Evolutionary conservation across 2,113 vertebrate genomes (phyloP).

Genomic region (Dromiciops gliroides): DNA sequence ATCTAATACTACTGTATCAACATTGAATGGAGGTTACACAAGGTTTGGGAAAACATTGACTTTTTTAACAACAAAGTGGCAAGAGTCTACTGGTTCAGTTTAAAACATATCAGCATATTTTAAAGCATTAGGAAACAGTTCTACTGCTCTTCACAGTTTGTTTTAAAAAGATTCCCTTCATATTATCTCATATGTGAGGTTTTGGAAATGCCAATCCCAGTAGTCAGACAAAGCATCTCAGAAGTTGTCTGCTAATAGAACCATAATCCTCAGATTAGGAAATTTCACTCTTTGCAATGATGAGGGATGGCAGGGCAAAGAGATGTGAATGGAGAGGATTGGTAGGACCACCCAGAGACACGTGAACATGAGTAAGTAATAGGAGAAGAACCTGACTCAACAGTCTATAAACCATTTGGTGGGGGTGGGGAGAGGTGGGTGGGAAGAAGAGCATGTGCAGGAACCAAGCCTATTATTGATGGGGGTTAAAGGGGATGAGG

Average conservation of each 20-base stretch:
- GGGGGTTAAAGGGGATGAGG: neutral
- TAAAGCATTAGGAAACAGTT: conserved; percentile 82
- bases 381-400: conserved; percentile 8
- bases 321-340: conserved; percentile 12
- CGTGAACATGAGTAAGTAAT: neutral
- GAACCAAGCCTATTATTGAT: neutral
- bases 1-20: conserved; percentile 80
- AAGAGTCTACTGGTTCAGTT: conserved; percentile 83
- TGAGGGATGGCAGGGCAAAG: conserved; percentile 49
- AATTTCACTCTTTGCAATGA: conserved; percentile 45
- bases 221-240: neutral
- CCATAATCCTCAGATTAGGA: conserved; percentile 51
- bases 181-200: conserved; percentile 71
- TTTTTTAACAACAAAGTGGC: conserved; percentile 84
- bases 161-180: conserved; percentile 80
- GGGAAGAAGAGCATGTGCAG: conserved; percentile 30
- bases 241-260: conserved; percentile 50
- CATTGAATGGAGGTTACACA: conserved; percentile 84
- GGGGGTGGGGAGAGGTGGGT: too few species aligned
- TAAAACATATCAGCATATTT: conserved; percentile 86
- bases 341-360: conserved; percentile 65
- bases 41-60: conserved; percentile 81
- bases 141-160: conserved; percentile 88
- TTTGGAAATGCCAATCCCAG: conserved; percentile 46
- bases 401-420: neutral